Percentiles rank a stretch among this genome's conserved stretches.
phyloP scores from a whole-genome alignment of 2,888 invertebrate genomes.

The Raillietiella orientalis region DNA sequence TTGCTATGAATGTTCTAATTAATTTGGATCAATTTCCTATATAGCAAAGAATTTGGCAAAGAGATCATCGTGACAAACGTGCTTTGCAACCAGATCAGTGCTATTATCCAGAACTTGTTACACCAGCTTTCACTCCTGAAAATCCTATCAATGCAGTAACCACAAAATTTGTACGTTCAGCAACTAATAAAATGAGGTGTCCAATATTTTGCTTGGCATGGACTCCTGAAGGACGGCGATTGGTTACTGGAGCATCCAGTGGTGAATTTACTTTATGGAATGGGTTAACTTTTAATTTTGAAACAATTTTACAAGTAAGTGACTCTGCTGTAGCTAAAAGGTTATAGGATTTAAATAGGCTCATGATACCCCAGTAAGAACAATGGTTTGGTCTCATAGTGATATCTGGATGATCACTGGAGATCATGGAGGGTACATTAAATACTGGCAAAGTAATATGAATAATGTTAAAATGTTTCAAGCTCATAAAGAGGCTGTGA shows the following conservation, averaged over 20 bases:
- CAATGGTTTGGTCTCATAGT: slow-evolving; percentile 98
- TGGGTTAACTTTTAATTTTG: slow-evolving; percentile 98
- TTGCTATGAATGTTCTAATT: background rate
- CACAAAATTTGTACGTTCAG: slow-evolving; percentile 77
- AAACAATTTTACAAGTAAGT: slow-evolving; percentile 85
- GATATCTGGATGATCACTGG: slow-evolving; percentile 99
- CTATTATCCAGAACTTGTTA: slow-evolving; percentile 70
- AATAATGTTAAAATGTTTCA: slow-evolving; percentile 99
- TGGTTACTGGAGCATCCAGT: slow-evolving; percentile 93
- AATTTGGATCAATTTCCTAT: slow-evolving; percentile 5
- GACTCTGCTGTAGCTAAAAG: background rate
- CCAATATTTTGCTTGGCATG: slow-evolving; percentile 96
- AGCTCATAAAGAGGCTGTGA: slow-evolving; percentile 96
- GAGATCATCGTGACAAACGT: slow-evolving; percentile 59
- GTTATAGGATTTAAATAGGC: slow-evolving; percentile 25
- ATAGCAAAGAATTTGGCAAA: slow-evolving; percentile 73
- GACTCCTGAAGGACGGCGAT: slow-evolving; percentile 92
- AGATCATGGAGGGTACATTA: slow-evolving; percentile 92
- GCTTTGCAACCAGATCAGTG: slow-evolving; percentile 79
- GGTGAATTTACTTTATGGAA: slow-evolving; percentile 99
- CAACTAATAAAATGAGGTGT: slow-evolving; percentile 97
- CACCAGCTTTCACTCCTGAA: slow-evolving; percentile 72
- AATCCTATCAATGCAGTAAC: slow-evolving; percentile 90
- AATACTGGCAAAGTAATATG: slow-evolving; percentile 99
- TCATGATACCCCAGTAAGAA: slow-evolving; percentile 94